Evolutionary conservation across 2,797 vertebrate species (phyloP).

Genomic region (Echiichthys vipera): DNA sequence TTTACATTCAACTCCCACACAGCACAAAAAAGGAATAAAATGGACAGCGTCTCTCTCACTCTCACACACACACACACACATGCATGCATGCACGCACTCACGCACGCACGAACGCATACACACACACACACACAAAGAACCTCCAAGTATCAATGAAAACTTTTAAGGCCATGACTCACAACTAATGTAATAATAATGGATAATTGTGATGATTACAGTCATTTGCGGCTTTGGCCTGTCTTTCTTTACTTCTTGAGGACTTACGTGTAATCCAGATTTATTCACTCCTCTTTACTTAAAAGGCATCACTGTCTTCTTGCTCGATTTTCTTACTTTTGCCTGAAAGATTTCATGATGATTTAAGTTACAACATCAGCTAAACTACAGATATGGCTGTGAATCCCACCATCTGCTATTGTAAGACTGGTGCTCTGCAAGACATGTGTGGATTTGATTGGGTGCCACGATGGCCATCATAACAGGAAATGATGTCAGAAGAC

Average conservation of each 20-base stretch:
- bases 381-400: not conserved
- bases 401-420: not conserved
- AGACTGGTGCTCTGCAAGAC: not conserved
- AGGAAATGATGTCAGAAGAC: constrained; percentile 38
- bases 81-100: not conserved
- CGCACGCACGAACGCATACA: not conserved
- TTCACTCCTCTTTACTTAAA: not conserved
- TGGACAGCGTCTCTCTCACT: not conserved
- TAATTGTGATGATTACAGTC: not conserved
- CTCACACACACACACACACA: too few relatives aligned
- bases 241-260: not conserved
- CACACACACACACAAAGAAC: too few relatives aligned
- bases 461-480: not conserved
- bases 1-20: not conserved
- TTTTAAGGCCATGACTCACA: not conserved
- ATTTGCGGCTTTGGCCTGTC: not conserved
- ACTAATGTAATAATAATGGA: not conserved
- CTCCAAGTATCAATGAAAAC: not conserved
- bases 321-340: not conserved
- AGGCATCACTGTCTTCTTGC: not conserved
- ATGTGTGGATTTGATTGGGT: constrained; percentile 2
- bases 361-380: not conserved
- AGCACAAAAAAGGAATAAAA: not conserved
- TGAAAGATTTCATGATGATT: not conserved
- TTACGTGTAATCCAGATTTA: not conserved